Percentiles rank a stretch among this genome's conserved stretches.
phyloP scores from a whole-genome alignment of 2,113 vertebrate species.

The Pleuronectes platessa region DNA sequence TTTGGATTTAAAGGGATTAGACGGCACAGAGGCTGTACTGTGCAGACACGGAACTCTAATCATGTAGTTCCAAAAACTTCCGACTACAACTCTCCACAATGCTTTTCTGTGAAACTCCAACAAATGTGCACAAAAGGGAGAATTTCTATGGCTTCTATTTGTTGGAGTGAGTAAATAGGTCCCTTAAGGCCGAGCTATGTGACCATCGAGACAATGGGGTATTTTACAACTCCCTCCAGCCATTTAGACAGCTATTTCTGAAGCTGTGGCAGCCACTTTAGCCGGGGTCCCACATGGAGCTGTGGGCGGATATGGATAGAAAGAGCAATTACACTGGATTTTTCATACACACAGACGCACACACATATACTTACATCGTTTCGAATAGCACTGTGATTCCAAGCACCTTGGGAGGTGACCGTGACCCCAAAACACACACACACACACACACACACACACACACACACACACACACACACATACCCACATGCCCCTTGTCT shows the following conservation, averaged over 20 bases:
- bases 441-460: conserved; percentile 15
- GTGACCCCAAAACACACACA: conserved; percentile 16
- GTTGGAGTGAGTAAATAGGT: conserved; percentile 72
- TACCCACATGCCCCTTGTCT: conserved; percentile 41
- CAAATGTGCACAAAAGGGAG: conserved; percentile 60
- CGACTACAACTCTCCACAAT: conserved; percentile 19
- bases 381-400: conserved; percentile 60
- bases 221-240: conserved; percentile 75
- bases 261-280: conserved; percentile 76
- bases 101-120: conserved; percentile 43
- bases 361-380: conserved; percentile 38
- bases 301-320: conserved; percentile 75
- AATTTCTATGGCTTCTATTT: conserved; percentile 64
- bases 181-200: conserved; percentile 62
- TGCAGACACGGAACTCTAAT: conserved; percentile 52
- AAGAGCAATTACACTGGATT: conserved; percentile 74
- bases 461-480: conserved; percentile 21
- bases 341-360: conserved; percentile 46
- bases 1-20: conserved; percentile 51
- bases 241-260: conserved; percentile 71
- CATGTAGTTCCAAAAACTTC: conserved; percentile 45
- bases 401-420: conserved; percentile 50
- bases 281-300: conserved; percentile 69
- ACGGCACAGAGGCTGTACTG: conserved; percentile 41
- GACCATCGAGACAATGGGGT: conserved; percentile 74